phyloP scores from a whole-genome alignment of 1,140 invertebrate genomes.

The Parasteatoda tepidariorum region DNA sequence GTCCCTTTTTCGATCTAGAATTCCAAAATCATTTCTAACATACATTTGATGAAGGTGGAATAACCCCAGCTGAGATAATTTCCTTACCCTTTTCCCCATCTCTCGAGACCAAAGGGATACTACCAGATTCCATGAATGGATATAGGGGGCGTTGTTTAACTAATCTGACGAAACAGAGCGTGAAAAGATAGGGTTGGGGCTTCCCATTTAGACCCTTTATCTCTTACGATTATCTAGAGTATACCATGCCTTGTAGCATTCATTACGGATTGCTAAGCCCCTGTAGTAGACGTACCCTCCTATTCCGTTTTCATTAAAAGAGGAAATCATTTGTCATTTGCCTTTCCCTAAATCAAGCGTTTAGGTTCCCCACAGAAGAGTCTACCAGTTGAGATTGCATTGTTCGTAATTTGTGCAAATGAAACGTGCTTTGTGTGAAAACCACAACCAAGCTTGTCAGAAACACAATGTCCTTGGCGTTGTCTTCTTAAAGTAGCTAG shows the following conservation, averaged over 20 bases:
- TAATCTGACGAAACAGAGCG: constrained; percentile 31
- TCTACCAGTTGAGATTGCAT: too few species aligned
- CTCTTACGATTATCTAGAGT: constrained; percentile 4
- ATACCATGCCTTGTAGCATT: background rate
- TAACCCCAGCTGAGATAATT: background rate
- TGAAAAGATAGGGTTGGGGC: constrained; percentile 12
- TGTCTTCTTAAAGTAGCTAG: too few species aligned
- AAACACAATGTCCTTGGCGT: too few species aligned
- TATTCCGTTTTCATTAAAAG: constrained; percentile 11
- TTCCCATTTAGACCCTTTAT: background rate
- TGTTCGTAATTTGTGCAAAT: too few species aligned
- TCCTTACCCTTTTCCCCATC: background rate
- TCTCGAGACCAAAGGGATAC: background rate
- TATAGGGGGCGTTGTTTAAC: background rate
- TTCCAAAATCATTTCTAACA: background rate
- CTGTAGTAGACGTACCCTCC: background rate
- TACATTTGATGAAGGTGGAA: background rate
- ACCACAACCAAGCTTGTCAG: too few species aligned
- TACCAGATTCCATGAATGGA: background rate
- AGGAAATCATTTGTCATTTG: constrained; percentile 35
- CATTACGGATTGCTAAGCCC: constrained; percentile 15
- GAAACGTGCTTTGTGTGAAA: too few species aligned
- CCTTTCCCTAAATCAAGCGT: too few species aligned
- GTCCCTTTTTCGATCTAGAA: too few species aligned
- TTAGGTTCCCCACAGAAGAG: too few species aligned